A percentile compares a stretch with the other conserved stretches of the same genome.
Conservation (phyloP, 2,888 invertebrate genomes). For the Agonopterix subpropinquella region DNA sequence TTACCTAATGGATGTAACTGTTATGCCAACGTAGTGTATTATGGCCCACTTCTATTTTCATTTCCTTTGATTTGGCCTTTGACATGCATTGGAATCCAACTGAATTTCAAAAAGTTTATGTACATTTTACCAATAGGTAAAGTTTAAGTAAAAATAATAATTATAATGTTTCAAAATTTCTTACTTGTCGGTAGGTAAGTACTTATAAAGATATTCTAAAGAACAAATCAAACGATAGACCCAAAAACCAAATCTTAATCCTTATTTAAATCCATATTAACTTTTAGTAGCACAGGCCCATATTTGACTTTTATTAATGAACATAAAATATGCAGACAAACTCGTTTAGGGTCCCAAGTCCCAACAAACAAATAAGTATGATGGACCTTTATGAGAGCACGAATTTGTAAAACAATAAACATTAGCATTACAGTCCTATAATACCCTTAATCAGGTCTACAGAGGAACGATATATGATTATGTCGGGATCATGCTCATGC, state of each 20-base stretch:
- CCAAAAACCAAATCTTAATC: conserved; percentile 9
- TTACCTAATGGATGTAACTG: too few species aligned
- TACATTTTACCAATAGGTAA: too few species aligned
- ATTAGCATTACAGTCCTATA: conserved; percentile 33
- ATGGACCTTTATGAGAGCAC: conserved; percentile 20
- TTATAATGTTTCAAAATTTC: too few species aligned
- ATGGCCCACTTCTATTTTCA: too few species aligned
- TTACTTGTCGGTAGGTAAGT: too few species aligned
- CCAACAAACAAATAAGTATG: conserved; percentile 28
- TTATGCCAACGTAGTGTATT: too few species aligned
- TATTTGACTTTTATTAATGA: conserved; percentile 43
- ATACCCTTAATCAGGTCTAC: conserved; percentile 26
- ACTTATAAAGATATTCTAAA: too few species aligned
- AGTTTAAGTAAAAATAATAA: too few species aligned
- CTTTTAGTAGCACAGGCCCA: neutral
- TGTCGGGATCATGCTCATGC: neutral
- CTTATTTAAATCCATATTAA: conserved; percentile 11
- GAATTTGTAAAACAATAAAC: conserved; percentile 47
- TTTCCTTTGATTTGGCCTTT: too few species aligned
- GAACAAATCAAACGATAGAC: too few species aligned
- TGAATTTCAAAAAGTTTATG: too few species aligned
- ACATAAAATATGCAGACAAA: conserved; percentile 42
- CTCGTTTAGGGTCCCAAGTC: conserved; percentile 16
- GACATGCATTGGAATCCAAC: too few species aligned
- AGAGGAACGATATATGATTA: conserved; percentile 30